phyloP scores from a whole-genome alignment of 2,888 invertebrate species.

The Apeira syringaria region DNA sequence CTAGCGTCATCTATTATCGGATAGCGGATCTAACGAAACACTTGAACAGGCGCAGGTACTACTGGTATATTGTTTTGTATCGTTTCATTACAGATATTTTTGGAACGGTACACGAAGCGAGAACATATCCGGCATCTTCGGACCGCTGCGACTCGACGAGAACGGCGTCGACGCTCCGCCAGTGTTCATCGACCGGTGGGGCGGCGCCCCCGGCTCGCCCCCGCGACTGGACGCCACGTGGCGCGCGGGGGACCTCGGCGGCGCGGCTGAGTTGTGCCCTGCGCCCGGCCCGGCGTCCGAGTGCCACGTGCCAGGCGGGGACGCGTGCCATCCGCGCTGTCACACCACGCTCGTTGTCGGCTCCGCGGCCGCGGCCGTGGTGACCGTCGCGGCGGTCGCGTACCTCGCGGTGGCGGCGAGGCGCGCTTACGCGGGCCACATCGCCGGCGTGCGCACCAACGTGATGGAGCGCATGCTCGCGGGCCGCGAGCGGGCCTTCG shows the following conservation, averaged over 20 bases:
- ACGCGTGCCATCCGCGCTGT: background rate
- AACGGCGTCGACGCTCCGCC: background rate
- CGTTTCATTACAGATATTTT: background rate
- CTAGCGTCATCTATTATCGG: too few species aligned
- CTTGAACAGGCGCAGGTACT: too few species aligned
- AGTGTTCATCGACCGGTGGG: slow-evolving; percentile 25
- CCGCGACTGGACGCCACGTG: slow-evolving; percentile 1
- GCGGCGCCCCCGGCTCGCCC: slow-evolving; percentile 6
- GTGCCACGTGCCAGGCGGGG: background rate
- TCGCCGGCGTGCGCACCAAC: slow-evolving; percentile 50
- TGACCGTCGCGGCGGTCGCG: slow-evolving; percentile 18
- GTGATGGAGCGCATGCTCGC: slow-evolving; percentile 58
- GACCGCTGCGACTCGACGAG: slow-evolving; percentile 24
- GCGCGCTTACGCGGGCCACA: slow-evolving; percentile 40
- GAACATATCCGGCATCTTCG: slow-evolving; percentile 15
- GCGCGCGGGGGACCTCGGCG: background rate
- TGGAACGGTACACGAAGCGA: background rate
- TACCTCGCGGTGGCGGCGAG: slow-evolving; percentile 37
- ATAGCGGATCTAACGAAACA: too few species aligned
- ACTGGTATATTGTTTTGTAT: too few species aligned
- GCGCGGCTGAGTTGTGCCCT: background rate
- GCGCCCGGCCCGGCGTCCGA: slow-evolving; percentile 23
- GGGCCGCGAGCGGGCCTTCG: slow-evolving; percentile 18
- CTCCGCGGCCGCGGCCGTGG: slow-evolving; percentile 28
- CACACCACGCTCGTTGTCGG: slow-evolving; percentile 37